A percentile compares a stretch with the other conserved stretches of the same genome.
Conservation (phyloP, 2,888 invertebrate species). For the Cheilosia urbana region DNA sequence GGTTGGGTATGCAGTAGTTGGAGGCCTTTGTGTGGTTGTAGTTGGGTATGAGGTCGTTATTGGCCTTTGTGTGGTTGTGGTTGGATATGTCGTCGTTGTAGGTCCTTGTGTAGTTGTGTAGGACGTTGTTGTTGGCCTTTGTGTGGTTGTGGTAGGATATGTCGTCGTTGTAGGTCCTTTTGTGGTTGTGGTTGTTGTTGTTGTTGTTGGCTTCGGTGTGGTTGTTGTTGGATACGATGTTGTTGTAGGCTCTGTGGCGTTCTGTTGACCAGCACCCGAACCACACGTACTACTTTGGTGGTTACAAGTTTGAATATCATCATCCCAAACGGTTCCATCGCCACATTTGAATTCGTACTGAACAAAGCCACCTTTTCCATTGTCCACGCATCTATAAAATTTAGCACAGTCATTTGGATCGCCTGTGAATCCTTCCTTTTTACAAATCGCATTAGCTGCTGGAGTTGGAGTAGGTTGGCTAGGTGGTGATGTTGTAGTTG, state of each 20-base stretch:
- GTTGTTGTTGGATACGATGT: conserved; percentile 50
- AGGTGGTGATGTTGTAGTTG: conserved; percentile 21
- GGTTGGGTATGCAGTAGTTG: conserved; percentile 39
- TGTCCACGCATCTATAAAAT: conserved; percentile 88
- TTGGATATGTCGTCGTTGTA: conserved; percentile 38
- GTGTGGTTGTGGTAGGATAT: conserved; percentile 54
- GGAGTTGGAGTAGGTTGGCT: conserved; percentile 45
- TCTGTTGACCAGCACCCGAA: conserved; percentile 34
- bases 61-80: conserved; percentile 47
- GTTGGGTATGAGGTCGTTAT: conserved; percentile 2
- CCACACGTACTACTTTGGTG: conserved; percentile 78
- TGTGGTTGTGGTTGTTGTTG: conserved; percentile 20
- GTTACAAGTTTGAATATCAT: conserved; percentile 82
- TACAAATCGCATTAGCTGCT: conserved; percentile 78
- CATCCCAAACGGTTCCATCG: conserved; percentile 87
- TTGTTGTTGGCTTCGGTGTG: conserved; percentile 24
- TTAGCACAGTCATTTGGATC: conserved; percentile 86
- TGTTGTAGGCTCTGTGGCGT: conserved; percentile 24
- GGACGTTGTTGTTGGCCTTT: conserved; percentile 16
- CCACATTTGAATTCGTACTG: conserved; percentile 88
- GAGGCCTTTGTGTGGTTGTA: conserved; percentile 27
- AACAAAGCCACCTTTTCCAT: conserved; percentile 86
- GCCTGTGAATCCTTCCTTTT: conserved; percentile 83
- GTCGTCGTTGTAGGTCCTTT: conserved; percentile 4
- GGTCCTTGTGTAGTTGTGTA: conserved; percentile 8